Evolutionary conservation across 1,140 invertebrate genomes (phyloP).

Genomic region (Daktulosphaira vitifoliae): DNA sequence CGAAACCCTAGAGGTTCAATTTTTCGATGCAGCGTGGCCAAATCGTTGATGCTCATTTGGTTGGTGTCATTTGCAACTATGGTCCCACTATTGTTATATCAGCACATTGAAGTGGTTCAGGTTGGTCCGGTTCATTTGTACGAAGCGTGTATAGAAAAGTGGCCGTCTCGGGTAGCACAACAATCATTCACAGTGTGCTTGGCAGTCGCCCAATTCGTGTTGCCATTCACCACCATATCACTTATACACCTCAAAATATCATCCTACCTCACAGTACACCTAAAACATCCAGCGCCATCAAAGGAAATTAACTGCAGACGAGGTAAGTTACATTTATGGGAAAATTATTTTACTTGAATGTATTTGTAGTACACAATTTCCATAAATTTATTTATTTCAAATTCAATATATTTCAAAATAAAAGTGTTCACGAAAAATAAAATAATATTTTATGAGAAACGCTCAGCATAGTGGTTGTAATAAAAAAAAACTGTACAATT

Average conservation of each 20-base stretch:
- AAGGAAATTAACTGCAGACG: conserved; percentile 38
- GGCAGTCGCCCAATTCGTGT: conserved; percentile 48
- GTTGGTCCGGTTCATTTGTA: conserved; percentile 41
- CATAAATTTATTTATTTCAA: too few species aligned
- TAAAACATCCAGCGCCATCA: conserved; percentile 36
- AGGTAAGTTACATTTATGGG: conserved; percentile 35
- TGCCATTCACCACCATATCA: conserved; percentile 48
- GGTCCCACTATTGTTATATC: conserved; percentile 48
- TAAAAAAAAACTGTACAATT: too few species aligned
- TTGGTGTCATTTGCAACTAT: conserved; percentile 47
- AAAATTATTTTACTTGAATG: too few species aligned
- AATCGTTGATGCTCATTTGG: conserved; percentile 48
- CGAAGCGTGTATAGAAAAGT: conserved; percentile 44
- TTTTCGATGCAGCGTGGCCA: conserved; percentile 36
- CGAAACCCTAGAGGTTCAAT: conserved; percentile 41
- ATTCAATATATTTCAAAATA: too few species aligned
- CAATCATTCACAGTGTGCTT: conserved; percentile 29
- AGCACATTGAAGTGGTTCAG: conserved; percentile 42
- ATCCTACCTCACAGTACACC: conserved; percentile 42
- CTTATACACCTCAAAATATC: conserved; percentile 49
- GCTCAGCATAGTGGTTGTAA: too few species aligned
- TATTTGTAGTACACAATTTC: too few species aligned
- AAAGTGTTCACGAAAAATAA: too few species aligned
- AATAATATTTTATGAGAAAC: too few species aligned
- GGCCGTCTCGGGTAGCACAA: conserved; percentile 43